phyloP scores from a whole-genome alignment of 30 jellyfish, hydroid and myxozoan species.

The Pelagia noctiluca region DNA sequence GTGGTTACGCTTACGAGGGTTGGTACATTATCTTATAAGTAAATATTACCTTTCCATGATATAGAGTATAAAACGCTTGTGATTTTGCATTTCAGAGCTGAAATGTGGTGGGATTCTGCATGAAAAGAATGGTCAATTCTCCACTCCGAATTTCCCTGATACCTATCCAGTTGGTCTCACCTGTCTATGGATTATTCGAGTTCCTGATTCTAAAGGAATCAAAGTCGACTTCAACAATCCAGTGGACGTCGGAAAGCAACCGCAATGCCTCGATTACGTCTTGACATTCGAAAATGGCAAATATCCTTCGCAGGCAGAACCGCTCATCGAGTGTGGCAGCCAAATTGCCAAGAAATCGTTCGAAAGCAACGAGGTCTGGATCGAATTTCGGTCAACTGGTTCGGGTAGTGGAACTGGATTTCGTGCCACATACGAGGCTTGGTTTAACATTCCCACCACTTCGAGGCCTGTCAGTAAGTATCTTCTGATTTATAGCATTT shows the following conservation, averaged over 20 bases:
- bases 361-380: slow-evolving; percentile 62
- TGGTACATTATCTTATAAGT: too few species aligned
- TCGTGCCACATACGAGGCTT: slow-evolving; percentile 59
- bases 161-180: slow-evolving; percentile 26
- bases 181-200: slow-evolving; percentile 54
- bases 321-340: slow-evolving; percentile 79
- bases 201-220: slow-evolving; percentile 48
- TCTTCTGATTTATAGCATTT: not conserved
- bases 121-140: slow-evolving; percentile 71
- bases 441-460: slow-evolving; percentile 18
- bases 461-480: not conserved
- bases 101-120: slow-evolving; percentile 89
- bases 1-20: too few species aligned
- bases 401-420: slow-evolving; percentile 47
- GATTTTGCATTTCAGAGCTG: slow-evolving; percentile 45
- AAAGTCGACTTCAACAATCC: not conserved
- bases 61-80: not conserved
- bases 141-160: slow-evolving; percentile 46
- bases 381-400: slow-evolving; percentile 60
- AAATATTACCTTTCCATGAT: too few species aligned
- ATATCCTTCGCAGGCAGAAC: slow-evolving; percentile 51
- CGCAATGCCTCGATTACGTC: slow-evolving; percentile 17
- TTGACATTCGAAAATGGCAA: slow-evolving; percentile 64
- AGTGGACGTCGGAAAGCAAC: slow-evolving; percentile 19
- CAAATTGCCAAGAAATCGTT: slow-evolving; percentile 28